Base-by-base conservation (phyloP, 2,797 vertebrate species). In the Neoniphon sammara region DNA sequence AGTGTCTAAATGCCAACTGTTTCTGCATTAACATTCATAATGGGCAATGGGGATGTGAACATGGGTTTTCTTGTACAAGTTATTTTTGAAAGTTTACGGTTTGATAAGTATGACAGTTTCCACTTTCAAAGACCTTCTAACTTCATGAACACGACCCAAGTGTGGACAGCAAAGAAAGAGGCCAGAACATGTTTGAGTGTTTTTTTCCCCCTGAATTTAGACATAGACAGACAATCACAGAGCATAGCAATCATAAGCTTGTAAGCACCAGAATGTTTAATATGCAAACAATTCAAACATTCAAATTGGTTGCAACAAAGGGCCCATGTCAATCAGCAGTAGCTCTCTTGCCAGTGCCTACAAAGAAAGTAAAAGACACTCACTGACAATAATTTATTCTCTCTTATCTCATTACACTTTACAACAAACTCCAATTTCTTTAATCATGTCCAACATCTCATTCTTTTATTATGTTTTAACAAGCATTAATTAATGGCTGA, bases 401-500 rank as follows among this genome's bases (percentile, higher is more conserved):
- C 77, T 87, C 69, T 86, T 60, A 85, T 89, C 77, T 87, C 75
- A 76, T 86, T 78, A 80, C 49, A 62, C 78, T 85, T 89, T 86
- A 88, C 81, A 84, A 84, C 83, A 88, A 89, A 87, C 81, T 86
- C 85, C 79, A 66, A 66, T 85, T 89, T 87, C 85, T 87, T 90
- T 88, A 87, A 93, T 92, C 87, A 70, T 88, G 84, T 89, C 69
- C 71, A 82, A 91, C 87, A 88, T 89, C 85, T 78, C 67, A 77
- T 82, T 89, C 81, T 90, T 91, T 87, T 82, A 88, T 91, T 83
- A 85, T 86, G 74, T 85, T 92, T 92, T 88, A 93, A 93, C 91
- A 86, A 89, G 92, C 90, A 75, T 91, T 91, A 92, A 92, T 93
- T 89, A 93, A 88, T 67, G 73, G 78, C 87, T 89, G 90, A 93